phyloP scores from a whole-genome alignment of 2,113 vertebrate genomes.

The Ailurus styani region DNA sequence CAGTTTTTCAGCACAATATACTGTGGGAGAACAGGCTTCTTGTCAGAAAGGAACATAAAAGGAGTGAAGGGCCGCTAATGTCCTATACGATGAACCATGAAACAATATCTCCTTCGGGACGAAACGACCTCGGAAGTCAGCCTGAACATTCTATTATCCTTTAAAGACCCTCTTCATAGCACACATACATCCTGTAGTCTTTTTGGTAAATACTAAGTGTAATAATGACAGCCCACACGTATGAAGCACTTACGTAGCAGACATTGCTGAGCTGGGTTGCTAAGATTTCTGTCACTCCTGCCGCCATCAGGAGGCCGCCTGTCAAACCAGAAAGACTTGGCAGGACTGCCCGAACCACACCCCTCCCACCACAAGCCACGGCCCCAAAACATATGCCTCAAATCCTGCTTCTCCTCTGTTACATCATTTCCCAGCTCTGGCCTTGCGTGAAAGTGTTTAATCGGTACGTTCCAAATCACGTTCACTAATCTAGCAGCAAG shows the following conservation, averaged over 20 bases:
- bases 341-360: background rate
- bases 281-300: background rate
- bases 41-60: background rate
- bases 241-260: background rate
- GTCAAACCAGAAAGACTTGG: conserved; percentile 12
- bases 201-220: background rate
- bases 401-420: background rate
- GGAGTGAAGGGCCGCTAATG: background rate
- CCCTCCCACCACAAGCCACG: background rate
- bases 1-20: background rate
- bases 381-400: background rate
- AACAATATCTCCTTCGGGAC: background rate
- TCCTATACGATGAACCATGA: background rate
- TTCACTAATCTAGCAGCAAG: background rate
- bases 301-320: background rate
- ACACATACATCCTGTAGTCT: background rate
- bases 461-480: background rate
- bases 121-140: background rate
- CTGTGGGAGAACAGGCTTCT: background rate
- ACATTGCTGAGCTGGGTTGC: background rate
- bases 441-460: background rate
- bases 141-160: background rate
- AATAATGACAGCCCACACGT: background rate
- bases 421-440: background rate
- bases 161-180: background rate